A percentile compares a stretch with the other conserved stretches of the same genome.
These are phyloP conservation scores for Nomia melanderi DNA, from an alignment of 1,140 invertebrate species.

Conservation along the genomic window DNA sequence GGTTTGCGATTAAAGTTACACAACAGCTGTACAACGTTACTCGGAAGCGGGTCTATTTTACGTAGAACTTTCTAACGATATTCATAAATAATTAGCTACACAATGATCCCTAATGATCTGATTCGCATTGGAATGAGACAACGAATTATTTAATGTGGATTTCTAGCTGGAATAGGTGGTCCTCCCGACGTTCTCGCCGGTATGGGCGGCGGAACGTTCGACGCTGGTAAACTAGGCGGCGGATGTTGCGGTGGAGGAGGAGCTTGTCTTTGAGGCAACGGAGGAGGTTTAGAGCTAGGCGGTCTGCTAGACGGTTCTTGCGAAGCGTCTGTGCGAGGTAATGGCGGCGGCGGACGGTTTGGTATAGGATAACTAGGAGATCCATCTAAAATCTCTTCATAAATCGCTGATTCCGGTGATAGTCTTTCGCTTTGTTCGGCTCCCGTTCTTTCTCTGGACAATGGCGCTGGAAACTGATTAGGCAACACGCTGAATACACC, in stretches of 20 bases:
- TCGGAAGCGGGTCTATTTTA: slow-evolving; percentile 43
- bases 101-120: slow-evolving; percentile 31
- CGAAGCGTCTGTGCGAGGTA: slow-evolving; percentile 70
- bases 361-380: slow-evolving; percentile 74
- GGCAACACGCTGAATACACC: slow-evolving; percentile 72
- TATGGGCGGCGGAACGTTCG: slow-evolving; percentile 83
- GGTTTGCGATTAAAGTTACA: slow-evolving; percentile 35
- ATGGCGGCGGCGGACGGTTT: slow-evolving; percentile 75
- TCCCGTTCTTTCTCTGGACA: slow-evolving; percentile 10
- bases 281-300: slow-evolving; percentile 82
- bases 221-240: slow-evolving; percentile 79
- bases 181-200: slow-evolving; percentile 84
- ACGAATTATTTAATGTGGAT: slow-evolving; percentile 70
- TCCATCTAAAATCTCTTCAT: slow-evolving; percentile 82
- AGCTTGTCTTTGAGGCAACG: slow-evolving; percentile 84
- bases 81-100: slow-evolving; percentile 58
- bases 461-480: slow-evolving; percentile 45
- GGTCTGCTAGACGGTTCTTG: slow-evolving; percentile 74
- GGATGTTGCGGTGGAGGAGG: slow-evolving; percentile 83
- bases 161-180: slow-evolving; percentile 87
- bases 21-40: slow-evolving; percentile 28
- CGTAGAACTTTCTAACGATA: slow-evolving; percentile 31
- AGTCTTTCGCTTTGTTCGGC: slow-evolving; percentile 63
- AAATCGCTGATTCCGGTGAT: slow-evolving; percentile 79
- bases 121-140: slow-evolving; percentile 8